Evolutionary conservation across 2,888 invertebrate genomes (phyloP).

Genomic region (Xanthorhoe designata): DNA sequence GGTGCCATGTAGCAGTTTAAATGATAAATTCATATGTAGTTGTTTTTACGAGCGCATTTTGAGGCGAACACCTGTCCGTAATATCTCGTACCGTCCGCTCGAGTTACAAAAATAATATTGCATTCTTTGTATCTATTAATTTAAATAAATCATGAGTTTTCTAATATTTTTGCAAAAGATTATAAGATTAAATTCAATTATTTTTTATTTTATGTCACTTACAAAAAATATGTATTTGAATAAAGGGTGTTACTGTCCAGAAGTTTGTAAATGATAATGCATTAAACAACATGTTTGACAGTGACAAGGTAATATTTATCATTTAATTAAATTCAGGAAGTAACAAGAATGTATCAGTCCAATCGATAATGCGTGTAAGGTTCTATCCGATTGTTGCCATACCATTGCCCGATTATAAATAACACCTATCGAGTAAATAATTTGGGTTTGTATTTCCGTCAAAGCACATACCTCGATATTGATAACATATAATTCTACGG

Average conservation of each 20-base stretch:
- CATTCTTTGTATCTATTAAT: no score
- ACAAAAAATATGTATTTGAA: no score
- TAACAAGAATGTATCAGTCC: background rate
- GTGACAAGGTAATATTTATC: no score
- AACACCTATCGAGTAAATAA: constrained; percentile 35
- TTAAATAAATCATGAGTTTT: no score
- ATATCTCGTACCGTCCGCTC: constrained; percentile 43
- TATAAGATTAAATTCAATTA: no score
- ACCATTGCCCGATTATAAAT: constrained; percentile 20
- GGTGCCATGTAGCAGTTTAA: constrained; percentile 67
- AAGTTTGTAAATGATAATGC: no score
- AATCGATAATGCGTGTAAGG: background rate
- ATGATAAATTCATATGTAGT: constrained; percentile 73
- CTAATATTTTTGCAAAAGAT: no score
- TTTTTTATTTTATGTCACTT: no score
- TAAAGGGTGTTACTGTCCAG: no score
- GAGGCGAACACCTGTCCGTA: constrained; percentile 70
- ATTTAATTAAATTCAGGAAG: no score
- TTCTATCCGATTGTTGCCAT: constrained; percentile 3
- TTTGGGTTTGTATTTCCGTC: constrained; percentile 16
- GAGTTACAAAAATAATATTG: constrained; percentile 23
- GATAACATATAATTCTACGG: constrained; percentile 37
- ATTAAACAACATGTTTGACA: no score
- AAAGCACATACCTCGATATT: constrained; percentile 30
- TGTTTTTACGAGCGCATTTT: constrained; percentile 75